These are phyloP conservation scores for Uria aalge DNA, from an alignment of 2,113 vertebrate genomes.

Conservation along the genomic window DNA sequence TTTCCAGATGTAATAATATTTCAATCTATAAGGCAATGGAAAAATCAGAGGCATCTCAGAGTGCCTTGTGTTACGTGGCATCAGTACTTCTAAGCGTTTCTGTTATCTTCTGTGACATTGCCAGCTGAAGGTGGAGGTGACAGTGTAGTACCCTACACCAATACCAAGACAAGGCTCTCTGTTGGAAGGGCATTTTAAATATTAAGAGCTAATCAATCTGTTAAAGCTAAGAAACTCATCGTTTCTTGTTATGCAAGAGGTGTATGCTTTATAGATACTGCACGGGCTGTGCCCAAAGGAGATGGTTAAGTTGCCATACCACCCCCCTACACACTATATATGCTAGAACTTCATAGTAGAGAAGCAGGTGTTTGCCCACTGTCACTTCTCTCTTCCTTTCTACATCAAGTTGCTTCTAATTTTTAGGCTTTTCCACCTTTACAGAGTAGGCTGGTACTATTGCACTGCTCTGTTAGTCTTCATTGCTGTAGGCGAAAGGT, in stretches of 20 bases:
- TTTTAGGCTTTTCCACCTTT: background rate
- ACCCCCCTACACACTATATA: no score
- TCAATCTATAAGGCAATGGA: background rate
- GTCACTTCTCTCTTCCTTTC: background rate
- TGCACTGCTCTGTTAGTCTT: background rate
- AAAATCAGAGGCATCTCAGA: background rate
- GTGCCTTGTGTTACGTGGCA: background rate
- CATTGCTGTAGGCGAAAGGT: background rate
- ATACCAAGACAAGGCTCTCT: background rate
- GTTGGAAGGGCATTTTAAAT: background rate
- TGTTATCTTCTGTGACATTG: background rate
- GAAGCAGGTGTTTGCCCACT: background rate
- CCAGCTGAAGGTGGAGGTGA: background rate
- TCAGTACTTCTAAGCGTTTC: background rate
- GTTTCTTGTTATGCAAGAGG: background rate
- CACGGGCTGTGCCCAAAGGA: background rate
- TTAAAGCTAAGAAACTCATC: background rate
- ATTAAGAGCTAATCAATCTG: background rate
- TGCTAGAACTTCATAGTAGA: accelerated
- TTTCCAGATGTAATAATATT: background rate
- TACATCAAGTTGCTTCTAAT: background rate
- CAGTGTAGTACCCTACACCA: background rate
- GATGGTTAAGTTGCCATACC: background rate
- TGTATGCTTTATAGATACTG: background rate
- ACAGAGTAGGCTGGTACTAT: background rate